These are phyloP conservation scores for Lepidurus packardi DNA, from an alignment of 1,140 invertebrate genomes.

Conservation along the genomic window DNA sequence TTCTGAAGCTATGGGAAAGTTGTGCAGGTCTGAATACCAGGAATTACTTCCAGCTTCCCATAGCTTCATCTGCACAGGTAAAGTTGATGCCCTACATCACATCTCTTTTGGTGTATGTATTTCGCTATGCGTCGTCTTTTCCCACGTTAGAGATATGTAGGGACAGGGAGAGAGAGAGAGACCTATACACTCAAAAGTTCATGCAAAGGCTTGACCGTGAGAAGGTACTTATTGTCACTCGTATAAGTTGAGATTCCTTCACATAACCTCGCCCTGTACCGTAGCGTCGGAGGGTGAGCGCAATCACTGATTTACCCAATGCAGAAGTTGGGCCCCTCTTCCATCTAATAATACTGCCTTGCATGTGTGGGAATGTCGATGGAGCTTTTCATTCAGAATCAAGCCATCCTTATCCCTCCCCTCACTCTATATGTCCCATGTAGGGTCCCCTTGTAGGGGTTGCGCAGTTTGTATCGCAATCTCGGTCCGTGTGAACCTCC, in stretches of 20 bases:
- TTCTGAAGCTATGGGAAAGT: not conserved
- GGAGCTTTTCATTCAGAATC: not conserved
- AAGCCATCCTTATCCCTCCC: not conserved
- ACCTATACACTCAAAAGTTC: not conserved
- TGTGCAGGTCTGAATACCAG: not conserved
- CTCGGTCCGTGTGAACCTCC: not conserved
- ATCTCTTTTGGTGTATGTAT: not conserved
- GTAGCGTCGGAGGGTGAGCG: conserved; percentile 6
- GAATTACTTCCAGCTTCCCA: not conserved
- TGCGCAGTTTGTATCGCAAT: conserved; percentile 19
- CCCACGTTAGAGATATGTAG: conserved; percentile 8
- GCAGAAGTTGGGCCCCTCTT: not conserved
- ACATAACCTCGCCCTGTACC: not conserved
- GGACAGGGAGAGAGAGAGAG: not conserved
- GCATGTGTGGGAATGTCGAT: not conserved
- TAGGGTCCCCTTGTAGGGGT: conserved; percentile 6
- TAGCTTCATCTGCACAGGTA: conserved; percentile 14
- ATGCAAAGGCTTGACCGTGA: conserved; percentile 17
- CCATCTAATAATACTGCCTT: not conserved
- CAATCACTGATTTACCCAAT: conserved; percentile 1
- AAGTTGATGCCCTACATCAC: not conserved
- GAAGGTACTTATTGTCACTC: conserved; percentile 21
- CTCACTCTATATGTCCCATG: conserved; percentile 8
- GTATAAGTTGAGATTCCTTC: conserved; percentile 6
- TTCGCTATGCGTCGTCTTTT: not conserved